Evolutionary conservation across 2,888 invertebrate genomes (phyloP).

Genomic region (Phrixothrix hirtus): DNA sequence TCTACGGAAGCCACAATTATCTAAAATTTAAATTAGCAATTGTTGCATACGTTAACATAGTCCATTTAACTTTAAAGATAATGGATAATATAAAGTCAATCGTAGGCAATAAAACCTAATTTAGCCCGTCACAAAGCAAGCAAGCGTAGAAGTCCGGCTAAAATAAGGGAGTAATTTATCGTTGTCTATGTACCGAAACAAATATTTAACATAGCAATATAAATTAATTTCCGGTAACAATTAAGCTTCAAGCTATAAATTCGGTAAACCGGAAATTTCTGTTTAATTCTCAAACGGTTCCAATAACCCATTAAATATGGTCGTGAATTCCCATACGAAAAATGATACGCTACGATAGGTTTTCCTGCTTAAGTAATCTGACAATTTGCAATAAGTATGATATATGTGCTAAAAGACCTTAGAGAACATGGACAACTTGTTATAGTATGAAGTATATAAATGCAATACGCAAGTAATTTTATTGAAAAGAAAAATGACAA

Average conservation of each 20-base stretch:
- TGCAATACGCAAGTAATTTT: constrained; percentile 19
- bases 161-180: constrained; percentile 19
- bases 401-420: no score
- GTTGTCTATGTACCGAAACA: constrained; percentile 14
- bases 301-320: constrained; percentile 39
- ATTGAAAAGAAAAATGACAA: constrained; percentile 4
- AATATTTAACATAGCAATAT: constrained; percentile 28
- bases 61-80: no score
- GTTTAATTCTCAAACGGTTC: constrained; percentile 46
- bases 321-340: constrained; percentile 37
- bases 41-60: no score
- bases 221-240: constrained; percentile 46
- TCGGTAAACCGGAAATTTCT: constrained; percentile 48
- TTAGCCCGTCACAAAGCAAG: background rate
- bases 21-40: background rate
- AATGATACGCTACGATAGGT: constrained; percentile 27
- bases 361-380: no score
- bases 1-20: background rate
- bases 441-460: no score
- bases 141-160: background rate
- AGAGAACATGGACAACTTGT: no score
- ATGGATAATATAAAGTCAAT: no score
- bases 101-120: background rate
- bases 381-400: no score
- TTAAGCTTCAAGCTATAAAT: constrained; percentile 42